A percentile compares a stretch with the other conserved stretches of the same genome.
Evolutionary conservation across 35 echinoderm and acorn worm genomes (phyloP).

Genomic region (Lytechinus pictus): DNA sequence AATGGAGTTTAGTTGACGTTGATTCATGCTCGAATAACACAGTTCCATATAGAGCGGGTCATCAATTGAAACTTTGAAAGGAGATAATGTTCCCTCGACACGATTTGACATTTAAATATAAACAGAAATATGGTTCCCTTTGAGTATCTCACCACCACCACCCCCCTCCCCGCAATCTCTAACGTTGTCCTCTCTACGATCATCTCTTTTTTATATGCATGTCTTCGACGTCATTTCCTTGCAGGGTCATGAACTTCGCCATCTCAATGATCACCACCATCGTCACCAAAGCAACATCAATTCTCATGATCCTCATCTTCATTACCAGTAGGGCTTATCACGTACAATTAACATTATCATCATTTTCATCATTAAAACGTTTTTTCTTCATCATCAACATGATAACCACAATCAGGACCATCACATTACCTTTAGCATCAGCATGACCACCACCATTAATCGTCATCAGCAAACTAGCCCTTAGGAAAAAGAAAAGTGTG

Average conservation of each 20-base stretch:
- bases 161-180: background rate
- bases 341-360: background rate
- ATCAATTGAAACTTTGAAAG: background rate
- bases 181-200: background rate
- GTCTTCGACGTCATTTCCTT: background rate
- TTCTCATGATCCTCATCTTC: background rate
- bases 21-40: conserved; percentile 25
- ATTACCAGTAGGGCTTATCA: background rate
- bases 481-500: too few species aligned
- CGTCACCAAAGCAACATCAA: background rate
- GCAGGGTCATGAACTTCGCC: background rate
- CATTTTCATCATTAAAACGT: background rate
- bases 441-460: conserved; percentile 26
- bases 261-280: background rate
- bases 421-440: conserved; percentile 24
- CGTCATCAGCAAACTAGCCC: background rate
- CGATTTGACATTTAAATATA: background rate
- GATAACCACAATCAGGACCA: background rate
- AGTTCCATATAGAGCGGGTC: background rate
- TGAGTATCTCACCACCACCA: too few species aligned
- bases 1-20: background rate
- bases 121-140: background rate
- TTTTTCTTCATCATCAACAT: background rate
- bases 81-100: background rate
- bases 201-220: too few species aligned